Evolutionary conservation across 2,797 vertebrate genomes (phyloP), one percentile per base, ranked within the genome.

Genomic region (Picus viridis): DNA sequence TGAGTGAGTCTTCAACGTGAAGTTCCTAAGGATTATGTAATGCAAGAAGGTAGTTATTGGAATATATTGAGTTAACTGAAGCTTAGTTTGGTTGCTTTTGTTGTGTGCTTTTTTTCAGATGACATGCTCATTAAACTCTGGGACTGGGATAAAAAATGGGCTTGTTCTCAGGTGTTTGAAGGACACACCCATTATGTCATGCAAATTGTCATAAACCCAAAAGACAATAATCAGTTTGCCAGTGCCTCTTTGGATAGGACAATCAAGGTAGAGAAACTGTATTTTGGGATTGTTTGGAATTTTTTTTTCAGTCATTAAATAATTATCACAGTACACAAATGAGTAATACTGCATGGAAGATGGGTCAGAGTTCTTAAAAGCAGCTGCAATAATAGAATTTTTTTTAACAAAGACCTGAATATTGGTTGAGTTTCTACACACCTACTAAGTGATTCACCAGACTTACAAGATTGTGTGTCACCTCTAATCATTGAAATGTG

Each of bases 61-160:
- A 73, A 62, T 47, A 16, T 36, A 16, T 69, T 72, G n/a, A 78
- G 61, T n/a, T 65, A 63, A 76, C 62, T 61, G 39, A 88, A 83
- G 23, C n/a, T 75, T 73, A 23, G 1, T 54, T 7, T 49, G 49
- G 22, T 49, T 49, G 27, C 6, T 53, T 16, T 70, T 56, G 3
- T 26, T 77, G 3, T 49, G 62, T 62, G 15, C 74, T 88, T 94
- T 94, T 72, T 92, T 92, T 19, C 93, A 99, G 99, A 99, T 98
- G 99, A 99, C 97, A 99, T 99, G 99, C 98, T 99, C 90, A 99
- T 99, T 97, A 99, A 99, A 88, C 98, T 99, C 16, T 99, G 99
- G 99, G 99, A 99, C 97, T 99, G 99, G 99, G 99, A 99, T 90
- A 99, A 99, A 96, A 99, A 99, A 89, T 99, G 99, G 99, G 98